Conservation (phyloP, 2,797 vertebrate genomes). For the Argyrosomus regius region DNA sequence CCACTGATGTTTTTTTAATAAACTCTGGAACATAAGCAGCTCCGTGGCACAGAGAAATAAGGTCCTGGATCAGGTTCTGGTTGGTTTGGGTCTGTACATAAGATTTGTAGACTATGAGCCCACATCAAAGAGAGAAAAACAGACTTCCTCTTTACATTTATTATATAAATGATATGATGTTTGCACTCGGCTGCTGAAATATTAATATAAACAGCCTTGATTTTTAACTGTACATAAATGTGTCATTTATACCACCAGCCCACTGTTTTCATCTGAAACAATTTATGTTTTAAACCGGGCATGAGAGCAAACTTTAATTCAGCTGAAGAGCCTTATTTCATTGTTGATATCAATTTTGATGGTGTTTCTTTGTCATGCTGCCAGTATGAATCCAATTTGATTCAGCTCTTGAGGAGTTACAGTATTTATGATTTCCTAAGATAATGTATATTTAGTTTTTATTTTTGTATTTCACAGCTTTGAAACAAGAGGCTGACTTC, state of each 20-base stretch:
- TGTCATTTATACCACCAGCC: not conserved
- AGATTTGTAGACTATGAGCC: not conserved
- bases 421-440: constrained; percentile 1
- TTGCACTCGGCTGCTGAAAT: not conserved
- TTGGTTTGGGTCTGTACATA: not conserved
- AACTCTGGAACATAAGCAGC: not conserved
- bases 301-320: not conserved
- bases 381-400: constrained; percentile 1
- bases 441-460: not conserved
- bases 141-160: not conserved
- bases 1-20: not conserved
- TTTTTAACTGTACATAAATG: not conserved
- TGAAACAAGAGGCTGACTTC: not conserved
- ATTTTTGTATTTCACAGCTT: not conserved
- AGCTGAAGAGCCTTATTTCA: not conserved
- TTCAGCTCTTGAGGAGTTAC: not conserved
- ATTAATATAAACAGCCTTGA: not conserved
- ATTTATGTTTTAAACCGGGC: constrained; percentile 6
- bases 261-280: not conserved
- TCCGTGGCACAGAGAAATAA: not conserved
- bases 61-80: no score
- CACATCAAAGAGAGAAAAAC: not conserved
- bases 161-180: not conserved
- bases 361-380: not conserved
- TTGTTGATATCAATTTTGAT: constrained; percentile 1